These are phyloP conservation scores for Aphelinus atriplicis DNA, from an alignment of 1,140 invertebrate genomes.

Conservation along the genomic window DNA sequence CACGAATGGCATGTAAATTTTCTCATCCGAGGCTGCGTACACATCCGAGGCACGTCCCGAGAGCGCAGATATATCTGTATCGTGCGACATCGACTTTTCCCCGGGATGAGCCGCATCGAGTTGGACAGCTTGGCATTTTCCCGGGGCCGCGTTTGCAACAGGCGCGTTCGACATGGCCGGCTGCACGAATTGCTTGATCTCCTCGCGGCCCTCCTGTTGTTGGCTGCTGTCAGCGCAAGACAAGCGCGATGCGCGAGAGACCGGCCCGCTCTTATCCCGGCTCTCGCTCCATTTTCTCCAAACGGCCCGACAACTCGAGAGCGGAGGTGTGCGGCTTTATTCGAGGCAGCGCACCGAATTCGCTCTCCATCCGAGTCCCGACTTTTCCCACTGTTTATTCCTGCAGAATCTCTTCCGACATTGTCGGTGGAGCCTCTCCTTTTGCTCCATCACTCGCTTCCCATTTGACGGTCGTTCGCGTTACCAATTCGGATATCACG, in stretches of 20 bases:
- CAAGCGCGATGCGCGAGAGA: no score
- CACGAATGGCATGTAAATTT: constrained; percentile 13
- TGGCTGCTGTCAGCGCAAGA: neutral
- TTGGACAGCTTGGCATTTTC: constrained; percentile 21
- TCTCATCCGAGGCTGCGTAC: neutral
- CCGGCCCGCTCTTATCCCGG: constrained; percentile 8
- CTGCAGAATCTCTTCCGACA: no score
- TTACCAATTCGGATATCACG: no score
- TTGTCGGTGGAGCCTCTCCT: no score
- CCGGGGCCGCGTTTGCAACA: neutral
- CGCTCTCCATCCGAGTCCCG: no score
- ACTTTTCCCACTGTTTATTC: no score
- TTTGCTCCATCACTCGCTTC: no score
- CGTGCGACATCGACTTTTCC: neutral
- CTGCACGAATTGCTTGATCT: neutral
- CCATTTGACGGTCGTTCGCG: no score
- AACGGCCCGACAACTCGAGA: neutral
- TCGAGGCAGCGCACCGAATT: no score
- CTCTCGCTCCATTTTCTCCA: constrained; percentile 1
- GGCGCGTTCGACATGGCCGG: neutral
- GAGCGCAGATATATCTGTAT: no score
- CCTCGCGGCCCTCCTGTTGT: neutral
- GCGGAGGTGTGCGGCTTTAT: no score
- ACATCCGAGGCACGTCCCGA: neutral
- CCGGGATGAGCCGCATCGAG: neutral